Evolutionary conservation across 2,113 vertebrate species (phyloP), one percentile per base, ranked within the genome.

Genomic region (Nycticorax nycticorax): DNA sequence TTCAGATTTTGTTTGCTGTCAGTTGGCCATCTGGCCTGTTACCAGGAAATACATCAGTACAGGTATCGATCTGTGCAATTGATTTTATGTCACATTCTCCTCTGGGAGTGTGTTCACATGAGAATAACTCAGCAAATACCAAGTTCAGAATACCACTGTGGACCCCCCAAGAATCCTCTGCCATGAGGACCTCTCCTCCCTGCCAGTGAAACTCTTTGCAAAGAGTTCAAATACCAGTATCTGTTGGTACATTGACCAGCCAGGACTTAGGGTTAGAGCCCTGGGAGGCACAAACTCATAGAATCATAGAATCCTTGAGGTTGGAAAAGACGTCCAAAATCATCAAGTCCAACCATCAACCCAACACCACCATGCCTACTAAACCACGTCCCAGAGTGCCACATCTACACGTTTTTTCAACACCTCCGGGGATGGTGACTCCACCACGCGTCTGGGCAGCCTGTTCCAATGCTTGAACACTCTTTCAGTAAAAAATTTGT

Each of bases 1-100:
- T 91, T 94, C 95, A 74, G 88, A 88, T 68, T 56, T 76, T 95
- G 77, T 96, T 96, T 96, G 80, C 81, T 45, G 24, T 89, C 89
- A 91, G 23, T 0, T 33, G 11, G 18, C 53, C 53, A 74, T 75
- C 90, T 83, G 85, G 23, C 52, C 43, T 35, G 39, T 80, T 66
- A 95, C 81, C 94, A 85, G 89, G 81, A 96, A 96, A 57, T 47
- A 55, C 62, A 85, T 88, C 77, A 89, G 93, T 69, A 79, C 67
- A 89, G 43, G 45, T 91, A 96, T 95, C 56, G 96, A 96, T 89
- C 83, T 87, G 16, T 69, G 35, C 53, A 64, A 97, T 89, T 82
- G 96, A 95, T 94, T 96, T 92, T 77, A 48, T 91, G 80, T 55
- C 45, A 47, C 66, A 85, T 87, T 92, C 35, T 95, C n/a, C 81